A percentile compares a stretch with the other conserved stretches of the same genome.
phyloP scores from a whole-genome alignment of 2,113 vertebrate species.

The Vulpes ferrilata region DNA sequence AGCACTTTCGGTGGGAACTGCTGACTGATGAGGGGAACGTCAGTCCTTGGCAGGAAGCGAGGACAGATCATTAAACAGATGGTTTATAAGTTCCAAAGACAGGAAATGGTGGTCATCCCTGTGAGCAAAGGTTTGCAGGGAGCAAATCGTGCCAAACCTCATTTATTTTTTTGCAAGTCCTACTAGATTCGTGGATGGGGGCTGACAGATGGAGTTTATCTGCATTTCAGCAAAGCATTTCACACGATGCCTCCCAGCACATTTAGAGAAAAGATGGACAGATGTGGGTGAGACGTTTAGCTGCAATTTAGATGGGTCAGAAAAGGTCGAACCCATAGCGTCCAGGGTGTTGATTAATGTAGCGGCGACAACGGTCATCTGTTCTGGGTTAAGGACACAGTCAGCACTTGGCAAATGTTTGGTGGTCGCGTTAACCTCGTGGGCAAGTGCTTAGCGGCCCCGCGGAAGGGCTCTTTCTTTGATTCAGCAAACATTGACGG shows the following conservation, averaged over 20 bases:
- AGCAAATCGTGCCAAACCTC: constrained; percentile 70
- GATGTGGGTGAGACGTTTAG: neutral
- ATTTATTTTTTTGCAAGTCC: constrained; percentile 62
- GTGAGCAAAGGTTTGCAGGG: constrained; percentile 72
- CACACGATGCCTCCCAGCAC: neutral
- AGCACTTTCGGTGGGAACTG: constrained; percentile 80
- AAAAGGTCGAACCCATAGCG: neutral
- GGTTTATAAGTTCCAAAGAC: constrained; percentile 75
- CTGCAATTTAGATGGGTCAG: neutral
- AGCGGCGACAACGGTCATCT: neutral
- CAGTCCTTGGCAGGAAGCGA: constrained; percentile 67
- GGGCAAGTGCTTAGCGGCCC: neutral
- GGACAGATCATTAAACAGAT: constrained; percentile 78
- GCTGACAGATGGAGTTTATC: constrained; percentile 71
- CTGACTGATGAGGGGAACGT: constrained; percentile 69
- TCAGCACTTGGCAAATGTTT: neutral
- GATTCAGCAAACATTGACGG: constrained; percentile 54
- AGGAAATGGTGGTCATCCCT: constrained; percentile 79
- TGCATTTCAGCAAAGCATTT: constrained; percentile 69
- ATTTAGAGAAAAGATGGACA: neutral
- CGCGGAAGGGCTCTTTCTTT: constrained; percentile 58
- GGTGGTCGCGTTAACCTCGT: neutral
- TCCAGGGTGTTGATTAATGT: neutral
- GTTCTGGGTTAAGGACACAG: neutral
- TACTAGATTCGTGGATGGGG: constrained; percentile 46